These are phyloP conservation scores for Trichogramma dendrolimi DNA, from an alignment of 2,888 invertebrate genomes.

Conservation along the genomic window DNA sequence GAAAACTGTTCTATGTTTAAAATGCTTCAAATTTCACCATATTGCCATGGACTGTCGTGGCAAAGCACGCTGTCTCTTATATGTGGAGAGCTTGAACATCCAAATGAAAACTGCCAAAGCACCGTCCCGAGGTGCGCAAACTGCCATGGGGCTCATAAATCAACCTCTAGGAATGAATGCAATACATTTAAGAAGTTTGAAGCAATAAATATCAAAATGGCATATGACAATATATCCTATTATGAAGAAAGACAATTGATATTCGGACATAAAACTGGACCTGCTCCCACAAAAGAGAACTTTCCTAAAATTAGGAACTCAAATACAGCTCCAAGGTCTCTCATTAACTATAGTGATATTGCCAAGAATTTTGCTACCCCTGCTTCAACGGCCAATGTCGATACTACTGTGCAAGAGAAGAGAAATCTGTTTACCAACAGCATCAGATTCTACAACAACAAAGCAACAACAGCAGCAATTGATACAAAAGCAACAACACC, in stretches of 20 bases:
- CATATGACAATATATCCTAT: neutral
- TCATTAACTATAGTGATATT: too few relatives aligned
- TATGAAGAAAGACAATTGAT: neutral
- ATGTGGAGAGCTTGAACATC: slow-evolving; percentile 16
- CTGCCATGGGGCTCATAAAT: slow-evolving; percentile 16
- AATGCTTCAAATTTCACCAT: slow-evolving; percentile 11
- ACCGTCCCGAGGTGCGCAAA: slow-evolving; percentile 11
- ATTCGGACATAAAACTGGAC: neutral
- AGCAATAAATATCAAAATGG: neutral
- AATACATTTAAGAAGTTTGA: neutral
- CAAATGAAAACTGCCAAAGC: neutral
- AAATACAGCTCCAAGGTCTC: too few relatives aligned
- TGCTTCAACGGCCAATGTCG: too few relatives aligned
- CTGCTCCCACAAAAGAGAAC: neutral
- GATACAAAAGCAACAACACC: too few relatives aligned
- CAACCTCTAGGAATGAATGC: slow-evolving; percentile 1
- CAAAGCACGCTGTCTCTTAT: slow-evolving; percentile 1
- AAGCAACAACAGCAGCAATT: too few relatives aligned
- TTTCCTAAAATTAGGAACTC: too few relatives aligned
- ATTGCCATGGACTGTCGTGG: slow-evolving; percentile 6
- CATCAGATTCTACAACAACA: too few relatives aligned
- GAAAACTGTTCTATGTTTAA: slow-evolving; percentile 7
- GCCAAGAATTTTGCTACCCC: too few relatives aligned
- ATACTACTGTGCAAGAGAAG: too few relatives aligned
- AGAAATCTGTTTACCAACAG: too few relatives aligned